phyloP scores from a whole-genome alignment of 2,113 vertebrate species.

The Aphyosemion australe region DNA sequence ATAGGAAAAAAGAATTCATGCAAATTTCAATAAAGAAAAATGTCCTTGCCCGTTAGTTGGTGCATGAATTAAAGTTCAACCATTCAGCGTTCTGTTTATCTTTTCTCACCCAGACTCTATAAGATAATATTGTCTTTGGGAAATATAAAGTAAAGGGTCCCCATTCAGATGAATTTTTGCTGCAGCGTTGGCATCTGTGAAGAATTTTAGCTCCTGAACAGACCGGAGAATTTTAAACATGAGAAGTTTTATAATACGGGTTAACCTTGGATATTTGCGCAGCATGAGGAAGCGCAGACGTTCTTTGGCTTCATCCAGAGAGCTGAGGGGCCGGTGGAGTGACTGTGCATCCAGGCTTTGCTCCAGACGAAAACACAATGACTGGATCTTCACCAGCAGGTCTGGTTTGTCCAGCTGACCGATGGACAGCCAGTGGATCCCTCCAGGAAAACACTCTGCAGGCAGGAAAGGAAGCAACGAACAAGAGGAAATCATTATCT shows the following conservation, averaged over 20 bases:
- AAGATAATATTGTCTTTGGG: too few relatives aligned
- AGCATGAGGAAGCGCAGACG: slow-evolving; percentile 90
- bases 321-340: slow-evolving; percentile 83
- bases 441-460: slow-evolving; percentile 89
- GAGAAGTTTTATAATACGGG: neutral
- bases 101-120: too few relatives aligned
- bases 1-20: too few relatives aligned
- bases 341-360: slow-evolving; percentile 79
- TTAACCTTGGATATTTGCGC: slow-evolving; percentile 82
- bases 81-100: too few relatives aligned
- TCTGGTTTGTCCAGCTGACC: slow-evolving; percentile 93
- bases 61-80: too few relatives aligned
- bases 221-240: neutral
- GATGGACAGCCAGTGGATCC: slow-evolving; percentile 93
- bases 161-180: too few relatives aligned
- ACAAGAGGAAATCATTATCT: too few relatives aligned
- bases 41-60: too few relatives aligned
- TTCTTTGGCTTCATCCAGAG: slow-evolving; percentile 94
- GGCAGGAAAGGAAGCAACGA: neutral
- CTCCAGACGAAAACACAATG: slow-evolving; percentile 90
- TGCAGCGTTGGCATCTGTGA: too few relatives aligned
- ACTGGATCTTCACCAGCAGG: slow-evolving; percentile 92
- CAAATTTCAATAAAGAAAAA: too few relatives aligned
- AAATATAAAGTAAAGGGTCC: too few relatives aligned
- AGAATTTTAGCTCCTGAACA: too few relatives aligned